Conservation (phyloP, 2,888 invertebrate species). For the Lasioglossum oenotherae region DNA sequence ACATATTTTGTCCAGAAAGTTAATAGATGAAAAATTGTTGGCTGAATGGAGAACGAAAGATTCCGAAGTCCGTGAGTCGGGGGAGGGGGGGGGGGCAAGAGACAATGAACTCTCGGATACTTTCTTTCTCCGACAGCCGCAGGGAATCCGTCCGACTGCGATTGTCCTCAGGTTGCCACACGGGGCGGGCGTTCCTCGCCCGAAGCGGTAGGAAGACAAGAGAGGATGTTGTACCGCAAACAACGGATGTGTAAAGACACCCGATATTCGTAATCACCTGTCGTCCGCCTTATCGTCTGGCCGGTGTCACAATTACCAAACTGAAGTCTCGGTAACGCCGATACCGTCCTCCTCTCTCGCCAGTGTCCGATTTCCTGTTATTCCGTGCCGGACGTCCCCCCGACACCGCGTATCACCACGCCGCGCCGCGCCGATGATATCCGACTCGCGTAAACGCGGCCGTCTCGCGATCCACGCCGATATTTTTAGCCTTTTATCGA, state of each 20-base stretch:
- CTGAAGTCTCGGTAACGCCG: constrained; percentile 54
- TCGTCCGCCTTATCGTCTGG: constrained; percentile 68
- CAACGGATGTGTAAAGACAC: constrained; percentile 79
- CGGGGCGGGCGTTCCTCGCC: neutral
- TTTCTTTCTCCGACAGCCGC: neutral
- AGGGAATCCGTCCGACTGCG: neutral
- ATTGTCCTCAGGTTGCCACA: neutral
- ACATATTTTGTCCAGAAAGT: no score
- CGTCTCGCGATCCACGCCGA: constrained; percentile 34
- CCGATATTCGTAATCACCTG: constrained; percentile 75
- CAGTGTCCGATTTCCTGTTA: constrained; percentile 76
- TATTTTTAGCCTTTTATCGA: constrained; percentile 60
- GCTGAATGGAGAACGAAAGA: neutral
- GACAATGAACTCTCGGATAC: neutral
- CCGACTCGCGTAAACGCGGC: constrained; percentile 40
- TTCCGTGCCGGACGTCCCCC: constrained; percentile 53
- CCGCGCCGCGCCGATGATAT: constrained; percentile 42
- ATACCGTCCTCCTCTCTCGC: constrained; percentile 18
- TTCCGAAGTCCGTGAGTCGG: neutral
- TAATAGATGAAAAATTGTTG: neutral
- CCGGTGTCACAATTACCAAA: constrained; percentile 75
- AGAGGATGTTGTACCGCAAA: constrained; percentile 62
- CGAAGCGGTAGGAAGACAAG: constrained; percentile 1
- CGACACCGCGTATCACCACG: constrained; percentile 52
- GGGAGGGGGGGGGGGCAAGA: neutral